A percentile compares a stretch with the other conserved stretches of the same genome.
Evolutionary conservation across 1,140 invertebrate genomes (phyloP).

Genomic region (Sarcophaga bullata): DNA sequence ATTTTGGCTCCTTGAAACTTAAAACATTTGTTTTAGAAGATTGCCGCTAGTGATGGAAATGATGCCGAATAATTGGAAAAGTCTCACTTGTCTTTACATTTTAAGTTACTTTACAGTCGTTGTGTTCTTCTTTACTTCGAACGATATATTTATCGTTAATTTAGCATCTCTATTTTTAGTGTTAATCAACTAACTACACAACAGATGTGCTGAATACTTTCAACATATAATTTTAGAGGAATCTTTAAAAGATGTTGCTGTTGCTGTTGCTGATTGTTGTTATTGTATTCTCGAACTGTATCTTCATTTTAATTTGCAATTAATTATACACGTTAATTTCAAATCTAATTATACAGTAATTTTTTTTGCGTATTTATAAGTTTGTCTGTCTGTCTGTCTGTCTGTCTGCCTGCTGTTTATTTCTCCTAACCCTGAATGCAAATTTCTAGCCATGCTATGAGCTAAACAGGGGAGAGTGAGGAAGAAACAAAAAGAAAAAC

Average conservation of each 20-base stretch:
- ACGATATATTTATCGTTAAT: too few relatives aligned
- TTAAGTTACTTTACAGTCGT: neutral
- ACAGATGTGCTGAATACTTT: neutral
- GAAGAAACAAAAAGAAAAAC: neutral
- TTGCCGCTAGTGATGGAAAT: too few relatives aligned
- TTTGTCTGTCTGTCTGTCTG: too few relatives aligned
- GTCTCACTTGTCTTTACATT: neutral
- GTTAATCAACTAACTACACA: neutral
- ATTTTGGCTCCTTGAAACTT: too few relatives aligned
- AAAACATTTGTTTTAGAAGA: too few relatives aligned
- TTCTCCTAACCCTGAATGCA: conserved; percentile 9
- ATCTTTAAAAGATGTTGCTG: conserved; percentile 1
- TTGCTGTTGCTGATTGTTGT: too few relatives aligned
- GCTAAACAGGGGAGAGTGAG: neutral
- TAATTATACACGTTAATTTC: conserved; percentile 7
- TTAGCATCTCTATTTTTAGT: neutral
- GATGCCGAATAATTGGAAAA: too few relatives aligned
- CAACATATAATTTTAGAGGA: neutral
- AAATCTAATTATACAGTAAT: neutral
- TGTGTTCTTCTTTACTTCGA: too few relatives aligned
- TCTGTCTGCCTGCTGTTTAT: too few relatives aligned
- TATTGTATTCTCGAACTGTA: neutral
- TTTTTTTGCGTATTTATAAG: conserved; percentile 15
- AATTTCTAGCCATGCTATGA: neutral
- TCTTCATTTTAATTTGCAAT: conserved; percentile 18